phyloP scores from a whole-genome alignment of 2,888 invertebrate genomes.

The Trissonchulus sp. region DNA sequence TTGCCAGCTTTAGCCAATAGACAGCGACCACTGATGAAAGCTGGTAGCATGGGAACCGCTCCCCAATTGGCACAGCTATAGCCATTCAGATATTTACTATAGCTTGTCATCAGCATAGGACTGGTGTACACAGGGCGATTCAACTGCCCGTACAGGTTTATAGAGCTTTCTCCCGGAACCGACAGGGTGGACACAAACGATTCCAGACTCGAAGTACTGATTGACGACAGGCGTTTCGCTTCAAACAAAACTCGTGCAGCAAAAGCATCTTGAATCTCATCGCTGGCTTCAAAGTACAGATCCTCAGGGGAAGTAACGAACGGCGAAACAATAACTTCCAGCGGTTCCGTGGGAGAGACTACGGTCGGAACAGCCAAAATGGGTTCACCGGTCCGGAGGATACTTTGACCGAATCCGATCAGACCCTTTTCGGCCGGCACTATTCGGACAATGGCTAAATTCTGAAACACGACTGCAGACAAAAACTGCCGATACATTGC shows the following conservation, averaged over 20 bases:
- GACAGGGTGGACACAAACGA: conserved; percentile 22
- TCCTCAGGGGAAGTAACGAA: too few relatives aligned
- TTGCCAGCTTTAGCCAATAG: neutral
- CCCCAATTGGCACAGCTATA: conserved; percentile 23
- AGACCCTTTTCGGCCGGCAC: conserved; percentile 3
- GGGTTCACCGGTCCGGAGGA: conserved; percentile 49
- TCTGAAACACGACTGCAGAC: neutral
- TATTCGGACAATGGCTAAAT: too few relatives aligned
- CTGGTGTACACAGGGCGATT: conserved; percentile 86
- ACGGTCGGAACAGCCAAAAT: too few relatives aligned
- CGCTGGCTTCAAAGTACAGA: conserved; percentile 41
- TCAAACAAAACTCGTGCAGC: neutral
- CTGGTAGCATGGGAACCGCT: neutral
- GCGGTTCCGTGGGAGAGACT: too few relatives aligned
- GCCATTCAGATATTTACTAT: conserved; percentile 52
- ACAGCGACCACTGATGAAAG: conserved; percentile 12
- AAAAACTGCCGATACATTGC: neutral
- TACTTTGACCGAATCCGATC: conserved; percentile 54
- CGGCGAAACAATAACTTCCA: too few relatives aligned
- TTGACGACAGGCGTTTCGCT: neutral
- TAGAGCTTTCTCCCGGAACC: conserved; percentile 49
- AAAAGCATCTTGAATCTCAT: neutral
- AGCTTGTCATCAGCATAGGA: conserved; percentile 86
- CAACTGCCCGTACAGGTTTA: conserved; percentile 88
- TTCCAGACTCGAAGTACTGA: neutral